A percentile compares a stretch with the other conserved stretches of the same genome.
Evolutionary conservation across 2,113 vertebrate genomes (phyloP).

Genomic region (Apteryx owenii): DNA sequence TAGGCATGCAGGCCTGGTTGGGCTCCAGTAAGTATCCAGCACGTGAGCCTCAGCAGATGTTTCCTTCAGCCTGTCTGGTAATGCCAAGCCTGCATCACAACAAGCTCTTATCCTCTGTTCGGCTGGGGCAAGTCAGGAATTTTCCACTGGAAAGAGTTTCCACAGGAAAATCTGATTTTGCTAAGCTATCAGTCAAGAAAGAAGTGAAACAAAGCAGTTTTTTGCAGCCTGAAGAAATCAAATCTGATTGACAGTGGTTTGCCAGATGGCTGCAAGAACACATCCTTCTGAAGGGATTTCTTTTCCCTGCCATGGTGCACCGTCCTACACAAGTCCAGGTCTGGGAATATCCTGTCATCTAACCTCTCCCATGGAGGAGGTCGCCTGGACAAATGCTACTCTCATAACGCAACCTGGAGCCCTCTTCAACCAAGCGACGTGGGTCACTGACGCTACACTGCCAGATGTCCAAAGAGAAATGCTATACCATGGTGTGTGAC

Average conservation of each 20-base stretch:
- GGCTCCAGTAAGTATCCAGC: neutral
- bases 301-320: accelerated
- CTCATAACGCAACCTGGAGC: neutral
- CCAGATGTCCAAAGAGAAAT: neutral
- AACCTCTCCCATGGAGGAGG: neutral
- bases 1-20: neutral
- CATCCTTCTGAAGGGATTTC: neutral
- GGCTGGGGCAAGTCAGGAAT: neutral
- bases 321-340: neutral
- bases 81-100: accelerated
- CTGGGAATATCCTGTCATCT: neutral
- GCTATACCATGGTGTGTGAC: neutral
- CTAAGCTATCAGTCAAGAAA: neutral
- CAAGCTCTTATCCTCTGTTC: neutral
- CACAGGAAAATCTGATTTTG: neutral
- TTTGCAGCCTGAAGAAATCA: neutral
- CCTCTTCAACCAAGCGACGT: neutral
- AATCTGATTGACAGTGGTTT: accelerated
- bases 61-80: neutral
- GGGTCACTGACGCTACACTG: neutral
- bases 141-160: neutral
- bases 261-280: neutral
- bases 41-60: neutral
- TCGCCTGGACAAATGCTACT: neutral
- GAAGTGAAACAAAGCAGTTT: accelerated